Evolutionary conservation across 2,797 vertebrate genomes (phyloP).

Genomic region (Anomalospiza imberbis): DNA sequence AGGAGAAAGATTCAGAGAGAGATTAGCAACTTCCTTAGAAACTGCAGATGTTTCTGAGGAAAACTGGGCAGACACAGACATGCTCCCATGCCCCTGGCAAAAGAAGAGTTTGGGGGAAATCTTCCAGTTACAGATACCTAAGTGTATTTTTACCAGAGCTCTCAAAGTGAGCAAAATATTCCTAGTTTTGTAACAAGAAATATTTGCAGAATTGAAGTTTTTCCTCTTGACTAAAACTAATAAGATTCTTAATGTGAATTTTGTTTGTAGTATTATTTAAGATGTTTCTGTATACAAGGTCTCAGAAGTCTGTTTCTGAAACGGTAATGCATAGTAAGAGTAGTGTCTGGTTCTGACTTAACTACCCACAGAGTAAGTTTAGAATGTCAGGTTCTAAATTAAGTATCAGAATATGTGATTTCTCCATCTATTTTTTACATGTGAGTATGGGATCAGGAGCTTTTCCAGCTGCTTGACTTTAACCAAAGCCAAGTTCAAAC

Average conservation of each 20-base stretch:
- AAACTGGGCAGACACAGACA: background rate
- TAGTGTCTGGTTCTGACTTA: constrained; percentile 7
- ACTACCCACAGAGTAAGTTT: constrained; percentile 1
- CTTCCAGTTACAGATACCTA: background rate
- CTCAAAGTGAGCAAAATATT: background rate
- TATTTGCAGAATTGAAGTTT: background rate
- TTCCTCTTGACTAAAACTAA: background rate
- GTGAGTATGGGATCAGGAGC: background rate
- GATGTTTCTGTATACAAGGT: background rate
- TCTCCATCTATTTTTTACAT: constrained; percentile 33
- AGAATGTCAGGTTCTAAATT: constrained; percentile 50
- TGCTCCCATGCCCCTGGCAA: background rate
- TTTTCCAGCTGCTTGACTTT: constrained; percentile 35
- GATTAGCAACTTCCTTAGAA: constrained; percentile 14
- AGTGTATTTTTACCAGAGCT: background rate
- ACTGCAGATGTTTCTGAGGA: constrained; percentile 21
- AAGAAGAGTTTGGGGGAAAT: background rate
- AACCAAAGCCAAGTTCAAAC: constrained; percentile 20
- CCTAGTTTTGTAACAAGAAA: background rate
- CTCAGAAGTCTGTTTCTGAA: background rate
- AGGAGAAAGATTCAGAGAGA: background rate
- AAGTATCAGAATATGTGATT: constrained; percentile 48
- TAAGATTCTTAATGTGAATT: background rate
- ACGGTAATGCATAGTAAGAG: background rate
- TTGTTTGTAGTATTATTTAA: background rate